These are phyloP conservation scores for Drosophila pullipes DNA, from an alignment of 2,888 invertebrate genomes.

Conservation along the genomic window DNA sequence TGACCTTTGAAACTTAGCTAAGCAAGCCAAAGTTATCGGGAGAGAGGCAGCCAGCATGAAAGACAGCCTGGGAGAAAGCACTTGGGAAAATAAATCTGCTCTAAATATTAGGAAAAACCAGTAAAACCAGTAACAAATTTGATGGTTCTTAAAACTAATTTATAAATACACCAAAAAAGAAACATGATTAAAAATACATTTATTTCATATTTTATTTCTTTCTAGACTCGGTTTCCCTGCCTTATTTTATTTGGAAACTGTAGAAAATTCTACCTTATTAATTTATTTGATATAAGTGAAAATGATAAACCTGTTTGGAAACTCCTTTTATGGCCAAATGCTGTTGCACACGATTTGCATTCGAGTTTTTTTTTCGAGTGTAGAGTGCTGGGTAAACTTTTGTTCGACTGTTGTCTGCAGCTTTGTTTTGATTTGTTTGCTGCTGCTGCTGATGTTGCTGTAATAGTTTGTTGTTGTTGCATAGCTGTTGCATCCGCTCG, in stretches of 20 bases:
- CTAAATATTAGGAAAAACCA: not conserved
- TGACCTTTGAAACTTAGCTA: constrained; percentile 61
- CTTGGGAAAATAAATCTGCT: not conserved
- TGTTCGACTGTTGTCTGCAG: constrained; percentile 49
- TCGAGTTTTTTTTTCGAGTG: not conserved
- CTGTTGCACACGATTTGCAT: not conserved
- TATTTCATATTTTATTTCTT: not conserved
- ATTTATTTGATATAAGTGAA: not conserved
- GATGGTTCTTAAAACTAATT: not conserved
- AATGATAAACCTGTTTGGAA: not conserved
- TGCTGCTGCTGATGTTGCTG: constrained; percentile 21
- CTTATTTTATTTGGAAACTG: not conserved
- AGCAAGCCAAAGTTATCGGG: constrained; percentile 35
- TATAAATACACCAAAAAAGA: not conserved
- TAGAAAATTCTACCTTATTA: not conserved
- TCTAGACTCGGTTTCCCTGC: rapidly evolving
- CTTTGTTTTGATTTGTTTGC: constrained; percentile 59
- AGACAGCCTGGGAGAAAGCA: not conserved
- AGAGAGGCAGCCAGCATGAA: not conserved
- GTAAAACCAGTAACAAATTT: rapidly evolving
- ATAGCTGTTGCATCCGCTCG: constrained; percentile 46
- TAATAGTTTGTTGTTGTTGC: constrained; percentile 32
- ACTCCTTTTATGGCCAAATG: not conserved
- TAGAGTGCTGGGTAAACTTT: constrained; percentile 27
- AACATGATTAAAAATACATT: not conserved